Base-by-base conservation (phyloP, 1,140 invertebrate genomes). In the Eciton burchellii region DNA sequence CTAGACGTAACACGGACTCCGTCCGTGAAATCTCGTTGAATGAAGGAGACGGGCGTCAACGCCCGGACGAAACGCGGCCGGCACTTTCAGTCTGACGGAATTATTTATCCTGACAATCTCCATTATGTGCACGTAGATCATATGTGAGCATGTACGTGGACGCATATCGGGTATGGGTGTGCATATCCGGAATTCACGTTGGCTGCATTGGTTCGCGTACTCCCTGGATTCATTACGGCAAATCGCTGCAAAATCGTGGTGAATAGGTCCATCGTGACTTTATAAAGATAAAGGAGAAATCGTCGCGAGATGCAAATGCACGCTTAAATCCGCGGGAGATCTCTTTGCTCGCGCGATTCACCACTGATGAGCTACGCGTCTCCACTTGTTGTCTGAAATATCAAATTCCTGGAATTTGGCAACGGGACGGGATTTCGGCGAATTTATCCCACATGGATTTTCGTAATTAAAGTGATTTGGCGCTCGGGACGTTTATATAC, bases 1-100 rank as follows among this genome's bases (percentile, higher is more conserved):
- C 68, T 79, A 79, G 70, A 79, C 49, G 74, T 57, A 70, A 79
- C 35, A 21, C 68, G n/a, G n/a, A n/a, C 73, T 68, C 35, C 49
- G 35, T 68, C 49, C 63, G 24, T 24, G 49, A 70, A 68, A 79
- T 70, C 63, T 79, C 21, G 26, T 29, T 57, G 63, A 70, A 77
- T 77, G 66, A 79, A 70, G 63, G 49, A 79, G 68, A 79, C 16
- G 49, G n/a, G 12, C 41, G 24, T 57, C 68, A n/a, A n/a, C 35
- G 35, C 35, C 2, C 35, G 35, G 6, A 6, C 35, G 3, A 11
- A 11, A 12, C 14, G 26, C 19, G n/a, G 24, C 16, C 8, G 19
- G 21, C 4, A 9, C 74, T 43, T 45, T 68, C 68, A 77, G 70
- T 21, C n/a, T 63, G 4, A 26, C 6, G 43, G 29, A 12, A 66